Base-by-base conservation (phyloP, 2,888 invertebrate species). In the Electrophaes corylata region DNA sequence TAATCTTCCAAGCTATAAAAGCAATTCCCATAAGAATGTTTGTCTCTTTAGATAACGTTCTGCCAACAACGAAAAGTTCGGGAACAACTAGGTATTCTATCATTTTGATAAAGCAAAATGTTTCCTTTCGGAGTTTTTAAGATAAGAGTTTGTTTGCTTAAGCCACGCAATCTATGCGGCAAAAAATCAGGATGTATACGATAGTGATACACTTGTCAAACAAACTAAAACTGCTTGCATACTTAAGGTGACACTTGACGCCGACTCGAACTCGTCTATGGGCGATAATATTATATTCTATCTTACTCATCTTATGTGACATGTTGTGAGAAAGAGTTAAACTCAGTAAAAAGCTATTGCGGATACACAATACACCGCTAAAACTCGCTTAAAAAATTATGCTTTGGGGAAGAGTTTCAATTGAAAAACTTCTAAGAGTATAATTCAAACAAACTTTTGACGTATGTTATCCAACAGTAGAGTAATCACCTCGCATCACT, bases 161-260 rank as follows among this genome's bases (percentile, higher is more conserved):
- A 72, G 69, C 76, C 68, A 83, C 79, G 77, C 81, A 83, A 85
- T 83, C 83, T 81, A 67, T 79, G 78, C 70, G 71, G 75, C 79
- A 79, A 84, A 83, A 85, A 84, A 85, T 84, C 82, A 85, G 87
- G 84, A 88, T 86, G 85, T 81, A n/a, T 76, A 70, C 69, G 86
- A 86, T 85, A 87, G 79, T 58, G 63, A 51, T 62, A 60, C 60
- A 65, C 67, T 77, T 79, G 77, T 80, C 80, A 73, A 63, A 71
- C 66, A 65, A 71, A 56, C 44, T 48, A 19, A 60, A 43, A 37
- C 48, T 44, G 26, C 26, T 33, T 31, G 20, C 54, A 31, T n/a
- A 39, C 20, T 31, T 23, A 23, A 23, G 3, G 23, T 4, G 23
- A 23, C 3, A 23, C n/a, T n/a, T n/a, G n/a, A n/a, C n/a, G n/a